A percentile compares a stretch with the other conserved stretches of the same genome.
These are phyloP conservation scores for Ariopsis seemanni DNA, from an alignment of 2,113 vertebrate species.

Conservation along the genomic window DNA sequence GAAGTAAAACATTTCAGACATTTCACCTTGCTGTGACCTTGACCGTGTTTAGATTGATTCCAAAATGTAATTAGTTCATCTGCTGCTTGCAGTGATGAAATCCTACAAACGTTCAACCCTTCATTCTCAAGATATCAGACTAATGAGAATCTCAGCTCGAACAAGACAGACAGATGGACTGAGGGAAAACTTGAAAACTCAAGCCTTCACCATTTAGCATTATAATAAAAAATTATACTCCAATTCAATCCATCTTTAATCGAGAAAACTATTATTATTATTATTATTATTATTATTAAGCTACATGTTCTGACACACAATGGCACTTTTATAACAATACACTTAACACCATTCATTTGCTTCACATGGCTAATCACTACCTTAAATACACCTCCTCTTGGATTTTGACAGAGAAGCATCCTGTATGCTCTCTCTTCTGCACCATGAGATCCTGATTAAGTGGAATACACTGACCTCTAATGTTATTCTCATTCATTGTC, in stretches of 20 bases:
- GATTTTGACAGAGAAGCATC: background rate
- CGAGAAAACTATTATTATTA: background rate
- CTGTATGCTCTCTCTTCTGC: conserved; percentile 11
- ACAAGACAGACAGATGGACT: background rate
- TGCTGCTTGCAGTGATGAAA: background rate
- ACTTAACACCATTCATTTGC: background rate
- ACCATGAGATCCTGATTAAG: conserved; percentile 39
- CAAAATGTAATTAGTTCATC: background rate
- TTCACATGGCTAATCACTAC: background rate
- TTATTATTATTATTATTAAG: background rate
- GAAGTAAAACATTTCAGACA: background rate
- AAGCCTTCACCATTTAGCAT: too few species aligned
- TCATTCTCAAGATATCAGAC: background rate
- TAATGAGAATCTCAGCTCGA: background rate
- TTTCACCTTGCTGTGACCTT: background rate
- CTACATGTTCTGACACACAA: background rate
- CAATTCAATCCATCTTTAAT: too few species aligned
- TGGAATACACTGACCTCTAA: conserved; percentile 40
- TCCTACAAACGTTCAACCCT: background rate
- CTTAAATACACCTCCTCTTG: background rate
- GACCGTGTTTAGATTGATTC: background rate
- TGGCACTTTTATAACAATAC: background rate
- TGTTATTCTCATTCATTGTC: conserved; percentile 30
- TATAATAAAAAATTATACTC: too few species aligned
- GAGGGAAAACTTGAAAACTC: too few species aligned